A percentile compares a stretch with the other conserved stretches of the same genome.
Evolutionary conservation across 2,888 invertebrate species (phyloP).

Genomic region (Dexiosoma caninum): DNA sequence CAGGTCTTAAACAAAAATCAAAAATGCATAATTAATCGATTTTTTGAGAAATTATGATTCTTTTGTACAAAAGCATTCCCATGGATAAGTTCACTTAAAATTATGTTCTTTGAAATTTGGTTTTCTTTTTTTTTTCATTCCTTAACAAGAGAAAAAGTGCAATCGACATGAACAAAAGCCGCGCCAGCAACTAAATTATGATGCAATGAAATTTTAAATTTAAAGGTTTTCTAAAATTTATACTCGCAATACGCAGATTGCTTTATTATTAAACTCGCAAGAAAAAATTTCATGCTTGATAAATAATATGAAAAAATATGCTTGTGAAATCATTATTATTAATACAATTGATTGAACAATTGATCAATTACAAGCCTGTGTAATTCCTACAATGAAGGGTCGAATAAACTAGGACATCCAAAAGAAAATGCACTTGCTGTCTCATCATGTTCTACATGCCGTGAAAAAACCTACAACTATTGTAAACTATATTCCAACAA

Average conservation of each 20-base stretch:
- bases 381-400: neutral
- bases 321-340: slow-evolving; percentile 35
- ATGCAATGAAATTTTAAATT: slow-evolving; percentile 55
- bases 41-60: slow-evolving; percentile 49
- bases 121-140: neutral
- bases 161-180: slow-evolving; percentile 39
- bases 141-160: slow-evolving; percentile 36
- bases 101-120: too few species aligned
- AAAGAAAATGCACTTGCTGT: slow-evolving; percentile 37
- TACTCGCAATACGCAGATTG: too few species aligned
- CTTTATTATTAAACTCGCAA: neutral
- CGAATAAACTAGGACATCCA: slow-evolving; percentile 22
- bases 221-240: slow-evolving; percentile 27
- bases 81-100: too few species aligned
- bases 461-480: too few species aligned
- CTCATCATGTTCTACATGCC: slow-evolving; percentile 17
- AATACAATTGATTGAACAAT: slow-evolving; percentile 59
- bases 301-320: slow-evolving; percentile 1
- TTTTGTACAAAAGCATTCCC: slow-evolving; percentile 55
- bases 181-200: slow-evolving; percentile 43
- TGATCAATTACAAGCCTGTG: slow-evolving; percentile 58
- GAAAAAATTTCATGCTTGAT: neutral
- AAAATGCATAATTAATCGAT: slow-evolving; percentile 60
- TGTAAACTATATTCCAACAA: slow-evolving; percentile 17
- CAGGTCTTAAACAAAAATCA: slow-evolving; percentile 22